Evolutionary conservation across 1,140 invertebrate species (phyloP).

Genomic region (Leptinotarsa texana): DNA sequence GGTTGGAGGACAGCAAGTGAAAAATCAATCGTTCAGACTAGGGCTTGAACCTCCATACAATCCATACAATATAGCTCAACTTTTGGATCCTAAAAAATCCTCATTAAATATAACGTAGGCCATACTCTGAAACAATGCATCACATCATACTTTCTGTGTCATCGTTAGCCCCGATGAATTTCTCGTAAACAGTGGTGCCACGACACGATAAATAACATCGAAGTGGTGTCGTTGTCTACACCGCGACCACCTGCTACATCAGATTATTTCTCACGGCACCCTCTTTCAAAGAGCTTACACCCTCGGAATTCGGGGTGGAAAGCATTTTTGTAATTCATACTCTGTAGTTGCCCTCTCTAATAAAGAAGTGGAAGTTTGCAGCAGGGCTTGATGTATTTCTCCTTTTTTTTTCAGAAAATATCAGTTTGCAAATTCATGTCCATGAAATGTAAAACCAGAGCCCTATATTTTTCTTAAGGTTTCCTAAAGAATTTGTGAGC

Average conservation of each 20-base stretch:
- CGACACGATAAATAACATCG: constrained; percentile 19
- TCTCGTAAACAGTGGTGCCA: background rate
- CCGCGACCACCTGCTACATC: constrained; percentile 18
- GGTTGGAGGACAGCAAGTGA: too few species aligned
- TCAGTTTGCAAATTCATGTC: too few species aligned
- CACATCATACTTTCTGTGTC: background rate
- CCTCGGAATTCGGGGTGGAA: constrained; percentile 9
- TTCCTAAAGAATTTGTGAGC: too few species aligned
- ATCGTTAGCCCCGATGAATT: background rate
- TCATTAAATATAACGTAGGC: background rate
- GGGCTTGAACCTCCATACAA: too few species aligned
- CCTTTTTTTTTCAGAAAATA: too few species aligned
- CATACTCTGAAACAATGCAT: background rate
- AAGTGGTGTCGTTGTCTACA: constrained; percentile 18
- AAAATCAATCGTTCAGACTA: too few species aligned
- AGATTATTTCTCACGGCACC: constrained; percentile 21
- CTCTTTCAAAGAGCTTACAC: background rate
- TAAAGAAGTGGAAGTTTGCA: background rate
- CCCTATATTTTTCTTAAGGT: too few species aligned
- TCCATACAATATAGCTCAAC: background rate
- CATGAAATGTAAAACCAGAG: too few species aligned
- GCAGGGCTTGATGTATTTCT: background rate
- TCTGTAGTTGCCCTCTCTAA: constrained; percentile 1
- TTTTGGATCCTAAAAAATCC: too few species aligned
- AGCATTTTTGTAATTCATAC: constrained; percentile 21